A percentile compares a stretch with the other conserved stretches of the same genome.
Conservation (phyloP, 2,888 invertebrate genomes). For the Falcaria lacertinaria region DNA sequence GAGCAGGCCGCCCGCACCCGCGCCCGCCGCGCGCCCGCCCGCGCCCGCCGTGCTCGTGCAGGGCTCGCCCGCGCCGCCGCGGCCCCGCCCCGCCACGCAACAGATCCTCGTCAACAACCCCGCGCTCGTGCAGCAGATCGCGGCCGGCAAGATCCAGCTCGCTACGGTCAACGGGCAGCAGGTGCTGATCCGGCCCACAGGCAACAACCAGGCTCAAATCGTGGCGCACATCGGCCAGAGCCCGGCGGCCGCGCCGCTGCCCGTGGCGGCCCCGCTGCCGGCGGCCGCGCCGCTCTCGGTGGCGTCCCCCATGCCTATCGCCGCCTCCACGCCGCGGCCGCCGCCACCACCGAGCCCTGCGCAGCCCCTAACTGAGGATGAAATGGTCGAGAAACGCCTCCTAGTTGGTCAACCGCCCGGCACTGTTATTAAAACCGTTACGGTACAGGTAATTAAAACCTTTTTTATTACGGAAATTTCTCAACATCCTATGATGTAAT, state of each 20-base stretch:
- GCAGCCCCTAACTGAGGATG: conserved; percentile 64
- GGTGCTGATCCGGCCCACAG: conserved; percentile 88
- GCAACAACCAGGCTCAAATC: conserved; percentile 88
- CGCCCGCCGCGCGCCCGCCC: conserved; percentile 36
- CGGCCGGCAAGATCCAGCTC: conserved; percentile 89
- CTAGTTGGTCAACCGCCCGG: conserved; percentile 90
- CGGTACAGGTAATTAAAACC: conserved; percentile 84
- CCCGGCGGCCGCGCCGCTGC: conserved; percentile 43
- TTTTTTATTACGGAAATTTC: too few relatives aligned
- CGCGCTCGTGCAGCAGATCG: conserved; percentile 88
- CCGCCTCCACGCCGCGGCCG: conserved; percentile 17
- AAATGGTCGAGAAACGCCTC: conserved; percentile 84
- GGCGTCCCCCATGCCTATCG: conserved; percentile 26
- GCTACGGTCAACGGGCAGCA: conserved; percentile 93
- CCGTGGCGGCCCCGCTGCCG: conserved; percentile 25
- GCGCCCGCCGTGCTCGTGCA: conserved; percentile 24
- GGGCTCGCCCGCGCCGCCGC: conserved; percentile 33
- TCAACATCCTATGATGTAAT: too few relatives aligned
- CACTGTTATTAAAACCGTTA: conserved; percentile 92
- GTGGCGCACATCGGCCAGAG: conserved; percentile 85
- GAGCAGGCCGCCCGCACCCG: conserved; percentile 30
- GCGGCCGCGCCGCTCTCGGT: conserved; percentile 22
- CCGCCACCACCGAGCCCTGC: conserved; percentile 19
- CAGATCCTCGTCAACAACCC: conserved; percentile 90
- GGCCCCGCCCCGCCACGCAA: conserved; percentile 63